phyloP scores from a whole-genome alignment of 2,113 vertebrate genomes.

The Ptyas mucosa region DNA sequence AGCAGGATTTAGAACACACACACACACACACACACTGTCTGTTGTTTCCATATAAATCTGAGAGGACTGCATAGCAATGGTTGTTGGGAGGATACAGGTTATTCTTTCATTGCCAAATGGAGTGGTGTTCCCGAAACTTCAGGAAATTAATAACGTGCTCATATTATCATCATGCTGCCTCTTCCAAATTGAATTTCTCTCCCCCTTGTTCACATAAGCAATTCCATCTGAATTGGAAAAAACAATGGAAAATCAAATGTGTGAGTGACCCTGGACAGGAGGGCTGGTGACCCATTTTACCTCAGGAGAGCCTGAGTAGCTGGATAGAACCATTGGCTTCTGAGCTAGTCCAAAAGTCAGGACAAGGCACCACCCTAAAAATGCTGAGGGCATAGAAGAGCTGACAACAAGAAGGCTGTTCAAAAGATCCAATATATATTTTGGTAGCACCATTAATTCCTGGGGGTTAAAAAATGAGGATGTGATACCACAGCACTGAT shows the following conservation, averaged over 20 bases:
- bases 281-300: background rate
- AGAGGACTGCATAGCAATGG: background rate
- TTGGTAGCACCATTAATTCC: background rate
- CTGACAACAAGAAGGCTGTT: background rate
- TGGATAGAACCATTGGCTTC: background rate
- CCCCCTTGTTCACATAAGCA: background rate
- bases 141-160: background rate
- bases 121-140: slow-evolving; percentile 31
- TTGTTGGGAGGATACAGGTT: background rate
- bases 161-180: background rate
- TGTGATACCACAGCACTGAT: background rate
- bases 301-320: background rate
- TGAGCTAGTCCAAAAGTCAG: background rate
- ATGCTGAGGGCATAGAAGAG: background rate
- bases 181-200: background rate
- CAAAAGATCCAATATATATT: background rate
- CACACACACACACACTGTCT: fast-evolving
- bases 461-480: background rate
- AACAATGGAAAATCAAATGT: background rate
- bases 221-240: background rate
- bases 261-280: slow-evolving; percentile 10
- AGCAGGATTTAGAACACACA: background rate
- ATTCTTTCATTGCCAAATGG: slow-evolving; percentile 19
- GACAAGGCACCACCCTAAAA: background rate
- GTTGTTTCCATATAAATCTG: background rate